Evolutionary conservation across 2,888 invertebrate genomes (phyloP).

Genomic region (Drosophila tripunctata): DNA sequence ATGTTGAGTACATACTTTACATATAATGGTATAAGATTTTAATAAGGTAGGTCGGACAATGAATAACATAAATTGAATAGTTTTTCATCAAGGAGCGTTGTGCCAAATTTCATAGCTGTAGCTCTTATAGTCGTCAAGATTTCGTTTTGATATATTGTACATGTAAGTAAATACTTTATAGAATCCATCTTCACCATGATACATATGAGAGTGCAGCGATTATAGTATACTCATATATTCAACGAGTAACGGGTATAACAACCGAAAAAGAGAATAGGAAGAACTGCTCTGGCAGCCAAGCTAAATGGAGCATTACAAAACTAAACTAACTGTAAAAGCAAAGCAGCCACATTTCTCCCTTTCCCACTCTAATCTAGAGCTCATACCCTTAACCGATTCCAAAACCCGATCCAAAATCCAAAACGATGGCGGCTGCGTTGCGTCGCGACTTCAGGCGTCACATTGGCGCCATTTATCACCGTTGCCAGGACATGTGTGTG

Average conservation of each 20-base stretch:
- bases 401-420: constrained; percentile 19
- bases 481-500: constrained; percentile 61
- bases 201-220: no score
- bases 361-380: background rate
- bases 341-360: constrained; percentile 39
- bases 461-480: constrained; percentile 84
- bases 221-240: background rate
- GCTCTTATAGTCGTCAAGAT: no score
- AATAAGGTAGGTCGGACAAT: no score
- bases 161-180: no score
- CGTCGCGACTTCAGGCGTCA: constrained; percentile 81
- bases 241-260: background rate
- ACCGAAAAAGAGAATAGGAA: background rate
- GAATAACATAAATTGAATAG: no score
- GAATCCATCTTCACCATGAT: no score
- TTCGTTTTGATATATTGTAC: no score
- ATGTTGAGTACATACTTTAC: no score
- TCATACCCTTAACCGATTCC: constrained; percentile 7
- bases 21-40: no score
- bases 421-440: constrained; percentile 64
- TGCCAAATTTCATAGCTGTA: no score
- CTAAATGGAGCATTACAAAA: constrained; percentile 71
- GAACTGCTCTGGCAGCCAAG: constrained; percentile 22
- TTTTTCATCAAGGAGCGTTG: no score
- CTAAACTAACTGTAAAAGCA: constrained; percentile 70